Evolutionary conservation across 1,140 invertebrate genomes (phyloP), one percentile per base, ranked within the genome.

Genomic region (Lasaia peninsularis): DNA sequence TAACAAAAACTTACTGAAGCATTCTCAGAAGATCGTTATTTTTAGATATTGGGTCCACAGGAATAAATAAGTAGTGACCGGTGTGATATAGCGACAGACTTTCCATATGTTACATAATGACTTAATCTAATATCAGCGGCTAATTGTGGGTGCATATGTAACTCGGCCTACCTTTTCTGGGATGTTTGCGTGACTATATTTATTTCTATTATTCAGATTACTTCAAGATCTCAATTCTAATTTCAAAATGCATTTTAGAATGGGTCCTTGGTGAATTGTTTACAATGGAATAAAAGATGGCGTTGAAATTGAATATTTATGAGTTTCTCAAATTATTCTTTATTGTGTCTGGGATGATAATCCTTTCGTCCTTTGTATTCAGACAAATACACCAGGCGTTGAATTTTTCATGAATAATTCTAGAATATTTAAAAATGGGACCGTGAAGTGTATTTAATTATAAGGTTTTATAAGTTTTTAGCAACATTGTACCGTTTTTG

Each of bases 321-420:
- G 14, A 20, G 16, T 44, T 44, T 44, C 40, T 44, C 40, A 44
- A 44, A 20, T 44, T 44, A 44, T 44, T 44, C 40, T 44, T 44
- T 44, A 44, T 44, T 44, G 40, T 44, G 40, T 44, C 40, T 44
- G 40, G 40, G 11, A 20, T 44, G 40, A 16, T 44, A 44, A 44
- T 44, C 40, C 40, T 14, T 44, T 44, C 40, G 14, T 44, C 18
- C 40, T 44, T 44, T 21, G 40, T 44, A 44, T 44, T 44, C 40
- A 44, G 0, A 18, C 40, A 44, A 44, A 44, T 44, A 44, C 16
- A 44, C 14, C 40, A 14, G 16, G 40, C 16, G 18, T 44, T 44
- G 40, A 20, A 44, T 44, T 16, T 20, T 44, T 44, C 40, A 44
- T 44, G 40, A 44, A 44, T 44, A 44, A 44, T 44, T 44, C 40